These are phyloP conservation scores for Chlamydotis undulata DNA, from an alignment of 2,113 vertebrate genomes.

Conservation along the genomic window DNA sequence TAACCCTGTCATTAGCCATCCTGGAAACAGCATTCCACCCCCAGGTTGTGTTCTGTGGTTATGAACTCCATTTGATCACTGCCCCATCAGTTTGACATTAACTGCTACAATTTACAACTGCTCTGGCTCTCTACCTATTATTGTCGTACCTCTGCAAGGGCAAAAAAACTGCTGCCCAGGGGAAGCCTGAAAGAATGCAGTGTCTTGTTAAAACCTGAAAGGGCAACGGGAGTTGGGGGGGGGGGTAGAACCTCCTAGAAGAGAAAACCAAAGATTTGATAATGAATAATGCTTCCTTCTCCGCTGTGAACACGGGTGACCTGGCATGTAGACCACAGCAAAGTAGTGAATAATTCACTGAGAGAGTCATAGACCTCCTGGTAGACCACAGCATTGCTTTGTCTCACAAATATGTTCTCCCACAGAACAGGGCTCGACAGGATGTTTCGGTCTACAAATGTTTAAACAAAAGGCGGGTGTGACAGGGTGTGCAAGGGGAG, in stretches of 20 bases:
- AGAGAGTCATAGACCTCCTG: constrained; percentile 70
- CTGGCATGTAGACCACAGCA: constrained; percentile 71
- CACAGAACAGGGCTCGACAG: constrained; percentile 66
- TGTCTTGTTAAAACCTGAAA: constrained; percentile 83
- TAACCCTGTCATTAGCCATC: constrained; percentile 73
- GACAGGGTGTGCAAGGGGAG: background rate
- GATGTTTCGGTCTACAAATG: constrained; percentile 66
- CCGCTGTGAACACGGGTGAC: constrained; percentile 66
- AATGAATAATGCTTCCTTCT: constrained; percentile 73
- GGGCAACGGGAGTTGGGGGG: constrained; percentile 36
- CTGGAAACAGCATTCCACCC: constrained; percentile 72
- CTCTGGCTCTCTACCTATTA: constrained; percentile 59
- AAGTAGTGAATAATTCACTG: constrained; percentile 75
- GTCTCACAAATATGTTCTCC: constrained; percentile 77
- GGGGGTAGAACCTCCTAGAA: constrained; percentile 48
- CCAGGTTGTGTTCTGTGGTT: constrained; percentile 70
- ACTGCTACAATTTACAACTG: constrained; percentile 74
- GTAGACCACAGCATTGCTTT: constrained; percentile 70
- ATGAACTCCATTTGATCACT: constrained; percentile 76
- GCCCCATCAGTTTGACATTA: constrained; percentile 70
- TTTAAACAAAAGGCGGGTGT: constrained; percentile 74
- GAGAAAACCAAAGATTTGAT: constrained; percentile 57
- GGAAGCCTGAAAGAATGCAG: constrained; percentile 79
- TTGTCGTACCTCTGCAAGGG: constrained; percentile 55
- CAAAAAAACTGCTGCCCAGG: constrained; percentile 74